Evolutionary conservation across 1,140 invertebrate genomes (phyloP).

Genomic region (Bombus fervidus): DNA sequence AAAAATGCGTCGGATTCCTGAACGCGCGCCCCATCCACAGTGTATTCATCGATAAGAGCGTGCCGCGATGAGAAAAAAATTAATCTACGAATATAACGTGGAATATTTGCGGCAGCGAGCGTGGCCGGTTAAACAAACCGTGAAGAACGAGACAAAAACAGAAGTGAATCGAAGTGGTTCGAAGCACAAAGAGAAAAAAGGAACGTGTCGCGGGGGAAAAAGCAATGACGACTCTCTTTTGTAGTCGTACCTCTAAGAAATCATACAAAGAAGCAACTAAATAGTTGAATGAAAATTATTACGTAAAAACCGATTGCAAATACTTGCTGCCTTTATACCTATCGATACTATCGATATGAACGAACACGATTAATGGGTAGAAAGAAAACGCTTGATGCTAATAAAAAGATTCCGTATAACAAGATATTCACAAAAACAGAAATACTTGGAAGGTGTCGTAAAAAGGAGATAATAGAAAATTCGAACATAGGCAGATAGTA

Average conservation of each 20-base stretch:
- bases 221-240: background rate
- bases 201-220: background rate
- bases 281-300: background rate
- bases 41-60: constrained; percentile 15
- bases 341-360: background rate
- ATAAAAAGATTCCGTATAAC: background rate
- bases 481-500: background rate
- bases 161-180: background rate
- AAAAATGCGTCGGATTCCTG: background rate
- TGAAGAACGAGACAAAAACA: constrained; percentile 27
- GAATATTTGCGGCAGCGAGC: constrained; percentile 28
- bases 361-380: too few species aligned
- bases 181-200: background rate
- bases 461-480: background rate
- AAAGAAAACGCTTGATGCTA: background rate
- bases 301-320: background rate
- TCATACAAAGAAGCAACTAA: background rate
- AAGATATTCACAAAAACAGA: background rate
- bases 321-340: background rate
- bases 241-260: too few species aligned
- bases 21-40: background rate
- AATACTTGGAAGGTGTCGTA: background rate
- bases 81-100: constrained; percentile 13
- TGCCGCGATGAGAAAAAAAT: constrained; percentile 10
- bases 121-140: constrained; percentile 41